Percentiles rank a stretch among this genome's conserved stretches.
Evolutionary conservation across 2,797 vertebrate genomes (phyloP).

Genomic region (Potorous gilbertii): DNA sequence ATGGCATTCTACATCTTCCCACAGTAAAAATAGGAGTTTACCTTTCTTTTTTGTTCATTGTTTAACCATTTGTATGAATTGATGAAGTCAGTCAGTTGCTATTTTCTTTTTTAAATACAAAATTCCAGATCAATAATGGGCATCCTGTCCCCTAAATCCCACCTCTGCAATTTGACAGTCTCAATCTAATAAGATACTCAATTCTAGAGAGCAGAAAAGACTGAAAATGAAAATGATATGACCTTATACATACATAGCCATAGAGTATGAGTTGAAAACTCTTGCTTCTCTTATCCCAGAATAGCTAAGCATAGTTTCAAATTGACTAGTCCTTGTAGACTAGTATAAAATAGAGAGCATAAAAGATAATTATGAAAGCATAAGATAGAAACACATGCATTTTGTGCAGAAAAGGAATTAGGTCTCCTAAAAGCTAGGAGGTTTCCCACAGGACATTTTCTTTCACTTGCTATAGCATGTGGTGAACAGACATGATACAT

Average conservation of each 20-base stretch:
- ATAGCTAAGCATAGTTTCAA: background rate
- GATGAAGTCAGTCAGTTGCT: background rate
- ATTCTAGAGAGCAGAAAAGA: background rate
- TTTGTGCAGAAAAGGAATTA: slow-evolving; percentile 5
- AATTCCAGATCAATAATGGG: background rate
- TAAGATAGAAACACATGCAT: background rate
- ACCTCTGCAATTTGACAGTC: background rate
- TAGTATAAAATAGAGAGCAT: background rate
- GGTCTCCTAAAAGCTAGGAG: background rate
- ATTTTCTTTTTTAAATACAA: background rate
- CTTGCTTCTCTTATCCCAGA: background rate
- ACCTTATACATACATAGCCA: background rate
- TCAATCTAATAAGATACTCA: background rate
- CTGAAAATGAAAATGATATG: background rate
- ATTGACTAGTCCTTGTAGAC: accelerated
- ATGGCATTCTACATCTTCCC: background rate
- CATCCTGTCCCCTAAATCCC: background rate
- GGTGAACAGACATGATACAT: background rate
- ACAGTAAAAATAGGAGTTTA: background rate
- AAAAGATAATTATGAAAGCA: background rate
- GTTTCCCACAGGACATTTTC: background rate
- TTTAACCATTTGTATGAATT: background rate
- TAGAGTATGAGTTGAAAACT: background rate
- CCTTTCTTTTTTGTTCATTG: background rate
- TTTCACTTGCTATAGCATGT: background rate